Base-by-base conservation (phyloP, 1,140 invertebrate species). In the Tetragonula clypearis region DNA sequence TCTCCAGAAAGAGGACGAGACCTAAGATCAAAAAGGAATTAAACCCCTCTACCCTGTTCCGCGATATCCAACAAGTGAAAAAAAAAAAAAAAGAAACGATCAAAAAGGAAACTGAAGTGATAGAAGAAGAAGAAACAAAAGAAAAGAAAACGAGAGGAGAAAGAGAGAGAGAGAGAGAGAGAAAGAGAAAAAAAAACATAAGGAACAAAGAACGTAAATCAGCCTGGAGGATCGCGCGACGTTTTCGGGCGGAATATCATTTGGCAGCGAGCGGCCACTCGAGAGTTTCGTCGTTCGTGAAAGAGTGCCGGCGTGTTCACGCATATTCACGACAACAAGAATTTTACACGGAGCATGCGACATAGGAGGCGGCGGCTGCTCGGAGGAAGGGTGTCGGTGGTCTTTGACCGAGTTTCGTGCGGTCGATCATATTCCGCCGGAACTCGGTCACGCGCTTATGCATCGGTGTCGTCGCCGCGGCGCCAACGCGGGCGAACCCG, bases 341-440 rank as follows among this genome's bases (percentile, higher is more conserved):
- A 81, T 88, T 81, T 77, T 66, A 76, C 87, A 68, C 80, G 53
- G 60, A 88, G 81, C 84, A 72, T 68, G 56, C 85, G 73, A 82
- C 71, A 89, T n/a, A n/a, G 6, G 66, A 65, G 66, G 68, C 60
- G 55, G 35, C 30, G 30, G n/a, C n/a, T n/a, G 73, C 76, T 49
- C 83, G 81, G 41, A 74, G 69, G 87, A 88, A 88, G 85, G 89
- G 86, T 90, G 89, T 90, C 88, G 84, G 89, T 90, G 89, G 89
- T 90, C 89, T 90, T 90, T 90, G 89, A 90, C 89, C 89, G 88
- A 90, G 89, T 90, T 90, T 90, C 88, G 84, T 74, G 88, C 88
- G 89, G 87, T 90, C 89, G 89, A 90, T 90, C 88, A 90, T 90
- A 90, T 90, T 88, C 88, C 86, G 76, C 77, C 87, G 87, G 85